Base-by-base conservation (phyloP, 2,888 invertebrate species). In the Epinotia ramella region DNA sequence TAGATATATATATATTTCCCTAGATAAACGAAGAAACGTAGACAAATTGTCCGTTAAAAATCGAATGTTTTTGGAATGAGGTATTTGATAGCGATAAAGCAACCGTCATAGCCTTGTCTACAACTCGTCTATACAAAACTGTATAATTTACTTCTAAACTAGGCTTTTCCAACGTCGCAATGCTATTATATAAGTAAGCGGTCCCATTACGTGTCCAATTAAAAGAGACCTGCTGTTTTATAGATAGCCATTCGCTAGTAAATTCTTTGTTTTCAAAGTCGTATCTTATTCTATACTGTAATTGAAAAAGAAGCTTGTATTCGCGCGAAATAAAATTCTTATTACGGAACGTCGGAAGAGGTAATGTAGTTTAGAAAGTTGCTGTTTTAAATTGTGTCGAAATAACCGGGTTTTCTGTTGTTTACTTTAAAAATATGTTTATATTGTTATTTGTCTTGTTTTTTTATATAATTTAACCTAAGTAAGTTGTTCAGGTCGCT, bases 151-250 rank as follows among this genome's bases (percentile, higher is more conserved):
- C 13, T 16, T 49, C 1, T 49, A 49, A 67, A 46, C 57, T 60
- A 16, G 73, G 13, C 60, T 73, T 73, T 73, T 73, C 40, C 73
- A 73, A 73, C 66, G 40, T n/a, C 49, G 59, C 59, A 59, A 49
- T 33, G 73, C 33, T 53, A 46, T 73, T 73, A 77, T 65, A 60
- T 77, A 77, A 77, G 49, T 59, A 63, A 57, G 60, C 59, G 20
- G 24, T 63, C 65, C 57, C 63, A 68, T 66, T 71, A 76, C 76
- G 62, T 67, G 71, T 63, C 76, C 76, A 76, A 76, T 76, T 76
- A 71, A 76, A 62, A 6, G 46, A 72, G 70, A 60, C 24, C 65
- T 73, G 20, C 20, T 56, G 53, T 60, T 72, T 62, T 70, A 64
- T 70, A 71, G 59, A 46, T 28, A 49, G 9, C 62, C 63, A 53